Percentiles rank a stretch among this genome's conserved stretches.
These are phyloP conservation scores for Scortum barcoo DNA, from an alignment of 2,113 vertebrate species.

Conservation along the genomic window DNA sequence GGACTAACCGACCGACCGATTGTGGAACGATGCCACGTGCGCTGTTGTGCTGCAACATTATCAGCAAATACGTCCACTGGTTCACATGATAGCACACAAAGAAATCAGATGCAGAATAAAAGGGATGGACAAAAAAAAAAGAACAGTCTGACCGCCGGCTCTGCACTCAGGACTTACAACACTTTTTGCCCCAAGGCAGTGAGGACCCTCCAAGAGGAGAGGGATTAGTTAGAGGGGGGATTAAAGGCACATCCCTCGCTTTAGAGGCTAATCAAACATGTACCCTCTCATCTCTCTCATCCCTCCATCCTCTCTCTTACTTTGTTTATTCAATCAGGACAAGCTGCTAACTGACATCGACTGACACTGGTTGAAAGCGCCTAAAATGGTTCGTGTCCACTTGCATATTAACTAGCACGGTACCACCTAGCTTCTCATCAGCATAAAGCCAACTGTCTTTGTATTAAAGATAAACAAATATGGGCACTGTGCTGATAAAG, in stretches of 20 bases:
- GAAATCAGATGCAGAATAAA: not conserved
- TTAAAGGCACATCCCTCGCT: conserved; percentile 71
- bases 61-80: not conserved
- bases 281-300: conserved; percentile 57
- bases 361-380: conserved; percentile 53
- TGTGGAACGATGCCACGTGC: not conserved
- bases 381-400: conserved; percentile 25
- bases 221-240: conserved; percentile 73
- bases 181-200: conserved; percentile 47
- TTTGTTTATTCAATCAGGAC: conserved; percentile 63
- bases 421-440: conserved; percentile 21
- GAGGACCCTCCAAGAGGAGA: conserved; percentile 70
- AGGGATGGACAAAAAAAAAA: conserved; percentile 9
- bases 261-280: conserved; percentile 79
- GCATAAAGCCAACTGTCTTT: not conserved
- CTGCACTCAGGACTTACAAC: conserved; percentile 37
- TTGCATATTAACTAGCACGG: conserved; percentile 44
- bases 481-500: not conserved
- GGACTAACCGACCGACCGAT: not conserved
- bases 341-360: conserved; percentile 53
- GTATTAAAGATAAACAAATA: conserved; percentile 18
- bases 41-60: not conserved
- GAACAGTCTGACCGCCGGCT: conserved; percentile 36
- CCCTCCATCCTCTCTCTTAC: conserved; percentile 42
- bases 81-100: not conserved